Evolutionary conservation across 2,113 vertebrate species (phyloP).

Genomic region (Clarias magur): DNA sequence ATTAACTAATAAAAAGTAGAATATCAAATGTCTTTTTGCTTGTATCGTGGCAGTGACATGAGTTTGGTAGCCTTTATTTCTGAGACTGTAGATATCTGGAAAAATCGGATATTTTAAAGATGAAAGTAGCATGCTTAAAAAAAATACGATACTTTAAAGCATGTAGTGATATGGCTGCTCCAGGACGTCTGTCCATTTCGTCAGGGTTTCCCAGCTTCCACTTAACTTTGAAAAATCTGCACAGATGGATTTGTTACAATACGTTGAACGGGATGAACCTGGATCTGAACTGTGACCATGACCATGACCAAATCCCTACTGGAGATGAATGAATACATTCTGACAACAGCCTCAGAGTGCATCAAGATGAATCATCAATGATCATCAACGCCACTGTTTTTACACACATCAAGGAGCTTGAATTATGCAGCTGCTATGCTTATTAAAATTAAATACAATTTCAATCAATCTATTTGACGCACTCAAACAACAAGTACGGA

Average conservation of each 20-base stretch:
- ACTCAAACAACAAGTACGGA: not conserved
- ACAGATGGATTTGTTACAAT: not conserved
- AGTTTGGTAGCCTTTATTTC: too few relatives aligned
- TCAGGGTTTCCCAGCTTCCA: not conserved
- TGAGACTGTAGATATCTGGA: too few relatives aligned
- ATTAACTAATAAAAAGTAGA: too few relatives aligned
- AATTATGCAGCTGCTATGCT: not conserved
- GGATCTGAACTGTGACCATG: not conserved
- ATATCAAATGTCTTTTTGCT: too few relatives aligned
- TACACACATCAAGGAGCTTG: not conserved
- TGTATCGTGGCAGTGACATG: too few relatives aligned
- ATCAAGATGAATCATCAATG: not conserved
- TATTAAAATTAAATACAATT: slow-evolving; percentile 28
- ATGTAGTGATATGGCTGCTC: not conserved
- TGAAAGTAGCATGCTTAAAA: too few relatives aligned
- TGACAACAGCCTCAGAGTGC: not conserved
- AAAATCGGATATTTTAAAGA: not conserved
- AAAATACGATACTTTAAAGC: too few relatives aligned
- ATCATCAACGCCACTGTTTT: not conserved
- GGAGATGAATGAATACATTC: not conserved
- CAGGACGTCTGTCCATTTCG: not conserved
- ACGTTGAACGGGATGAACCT: not conserved
- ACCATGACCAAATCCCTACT: not conserved
- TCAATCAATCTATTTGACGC: slow-evolving; percentile 20
- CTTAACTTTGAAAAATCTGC: not conserved